phyloP scores from a whole-genome alignment of 2,888 invertebrate genomes.

The Ischnus inquisitorius region DNA sequence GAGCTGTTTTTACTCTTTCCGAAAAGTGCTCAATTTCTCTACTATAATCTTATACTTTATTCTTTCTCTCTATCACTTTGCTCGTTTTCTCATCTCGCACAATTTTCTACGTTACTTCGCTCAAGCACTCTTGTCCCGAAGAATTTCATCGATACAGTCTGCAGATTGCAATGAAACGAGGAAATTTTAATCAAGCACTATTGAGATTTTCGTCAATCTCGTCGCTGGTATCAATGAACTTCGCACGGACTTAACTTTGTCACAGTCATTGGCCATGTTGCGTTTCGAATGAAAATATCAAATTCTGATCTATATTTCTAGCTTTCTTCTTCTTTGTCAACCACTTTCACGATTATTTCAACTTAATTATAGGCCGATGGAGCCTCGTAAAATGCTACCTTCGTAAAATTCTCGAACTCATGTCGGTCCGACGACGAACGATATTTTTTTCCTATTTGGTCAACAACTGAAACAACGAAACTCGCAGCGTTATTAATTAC shows the following conservation, averaged over 20 bases:
- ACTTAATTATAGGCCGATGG: too few relatives aligned
- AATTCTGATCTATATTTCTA: background rate
- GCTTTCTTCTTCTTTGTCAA: background rate
- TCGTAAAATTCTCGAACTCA: too few relatives aligned
- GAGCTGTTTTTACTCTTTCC: background rate
- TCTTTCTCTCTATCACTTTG: slow-evolving; percentile 42
- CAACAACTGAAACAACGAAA: background rate
- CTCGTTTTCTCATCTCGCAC: slow-evolving; percentile 5
- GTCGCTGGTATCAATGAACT: slow-evolving; percentile 24
- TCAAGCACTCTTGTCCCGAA: background rate
- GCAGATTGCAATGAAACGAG: background rate
- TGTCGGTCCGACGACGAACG: too few relatives aligned
- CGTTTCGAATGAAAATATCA: background rate
- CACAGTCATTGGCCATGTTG: background rate
- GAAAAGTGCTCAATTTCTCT: slow-evolving; percentile 13
- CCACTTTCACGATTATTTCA: too few relatives aligned
- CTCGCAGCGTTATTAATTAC: background rate
- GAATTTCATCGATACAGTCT: slow-evolving; percentile 37
- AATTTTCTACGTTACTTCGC: slow-evolving; percentile 8
- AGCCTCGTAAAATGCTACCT: too few relatives aligned
- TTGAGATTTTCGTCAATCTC: background rate
- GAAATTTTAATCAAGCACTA: background rate
- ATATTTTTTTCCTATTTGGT: background rate
- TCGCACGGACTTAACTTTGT: slow-evolving; percentile 1
- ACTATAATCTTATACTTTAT: slow-evolving; percentile 52